Conservation (phyloP, 2,888 invertebrate species). For the Trissolcus japonicus region DNA sequence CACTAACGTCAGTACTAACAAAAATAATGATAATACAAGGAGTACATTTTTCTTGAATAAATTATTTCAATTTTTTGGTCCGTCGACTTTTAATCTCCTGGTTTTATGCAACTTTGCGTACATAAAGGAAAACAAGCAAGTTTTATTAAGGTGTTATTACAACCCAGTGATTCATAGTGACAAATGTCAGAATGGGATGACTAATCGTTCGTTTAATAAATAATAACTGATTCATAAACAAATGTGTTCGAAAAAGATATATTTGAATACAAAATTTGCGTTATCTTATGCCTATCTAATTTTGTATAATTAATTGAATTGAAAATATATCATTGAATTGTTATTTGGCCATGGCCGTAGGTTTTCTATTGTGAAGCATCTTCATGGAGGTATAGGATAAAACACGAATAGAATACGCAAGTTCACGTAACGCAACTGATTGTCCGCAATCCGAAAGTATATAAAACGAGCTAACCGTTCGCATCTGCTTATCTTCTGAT, state of each 20-base stretch:
- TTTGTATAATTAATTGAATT: too few relatives aligned
- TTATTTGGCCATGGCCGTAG: slow-evolving; percentile 47
- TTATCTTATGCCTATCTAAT: too few relatives aligned
- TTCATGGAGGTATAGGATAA: slow-evolving; percentile 39
- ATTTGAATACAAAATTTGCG: too few relatives aligned
- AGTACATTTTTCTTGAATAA: background rate
- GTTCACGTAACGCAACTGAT: slow-evolving; percentile 54
- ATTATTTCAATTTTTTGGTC: background rate
- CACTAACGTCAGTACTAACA: too few relatives aligned
- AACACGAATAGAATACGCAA: slow-evolving; percentile 47
- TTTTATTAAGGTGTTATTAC: slow-evolving; percentile 8
- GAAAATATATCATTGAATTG: slow-evolving; percentile 6
- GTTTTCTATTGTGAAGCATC: slow-evolving; percentile 14
- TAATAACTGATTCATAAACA: too few relatives aligned
- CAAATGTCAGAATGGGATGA: slow-evolving; percentile 13
- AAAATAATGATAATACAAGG: too few relatives aligned
- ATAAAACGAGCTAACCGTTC: slow-evolving; percentile 51
- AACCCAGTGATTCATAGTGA: slow-evolving; percentile 23
- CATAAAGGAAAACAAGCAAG: slow-evolving; percentile 3
- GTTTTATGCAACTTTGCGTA: slow-evolving; percentile 14
- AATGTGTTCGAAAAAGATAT: too few relatives aligned
- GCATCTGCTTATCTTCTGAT: slow-evolving; percentile 35
- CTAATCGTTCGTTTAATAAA: too few relatives aligned
- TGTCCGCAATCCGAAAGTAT: slow-evolving; percentile 54
- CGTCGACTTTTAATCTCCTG: slow-evolving; percentile 1